A percentile compares a stretch with the other conserved stretches of the same genome.
phyloP scores from a whole-genome alignment of 2,113 vertebrate species.

The Paraplagusia blochii region DNA sequence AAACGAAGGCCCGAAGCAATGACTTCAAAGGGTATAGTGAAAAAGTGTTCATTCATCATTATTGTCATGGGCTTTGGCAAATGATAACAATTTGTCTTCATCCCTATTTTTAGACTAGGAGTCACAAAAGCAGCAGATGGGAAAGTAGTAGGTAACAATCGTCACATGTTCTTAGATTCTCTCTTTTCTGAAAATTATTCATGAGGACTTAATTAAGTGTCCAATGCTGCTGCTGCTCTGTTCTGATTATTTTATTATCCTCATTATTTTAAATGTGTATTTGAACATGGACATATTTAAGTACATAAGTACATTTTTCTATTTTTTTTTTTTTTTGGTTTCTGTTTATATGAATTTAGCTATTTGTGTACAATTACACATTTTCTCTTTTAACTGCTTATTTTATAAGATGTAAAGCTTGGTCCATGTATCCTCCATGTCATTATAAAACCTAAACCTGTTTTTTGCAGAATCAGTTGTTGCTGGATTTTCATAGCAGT shows the following conservation, averaged over 20 bases:
- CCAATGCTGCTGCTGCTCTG: no score
- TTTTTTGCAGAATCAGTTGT: no score
- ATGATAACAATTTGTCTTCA: conserved; percentile 99
- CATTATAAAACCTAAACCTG: no score
- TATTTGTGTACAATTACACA: no score
- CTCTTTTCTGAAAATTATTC: conserved; percentile 76
- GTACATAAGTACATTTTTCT: no score
- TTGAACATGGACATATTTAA: no score
- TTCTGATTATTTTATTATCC: neutral
- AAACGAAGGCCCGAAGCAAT: conserved; percentile 93
- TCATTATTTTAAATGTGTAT: no score
- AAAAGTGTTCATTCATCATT: conserved; percentile 99
- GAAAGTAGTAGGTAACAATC: conserved; percentile 83
- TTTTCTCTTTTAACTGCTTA: no score
- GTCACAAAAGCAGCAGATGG: conserved; percentile 98
- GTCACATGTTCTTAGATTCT: conserved; percentile 71
- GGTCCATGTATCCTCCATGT: no score
- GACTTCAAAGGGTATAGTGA: conserved; percentile 91
- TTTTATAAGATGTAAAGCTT: no score
- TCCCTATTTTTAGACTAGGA: conserved; percentile 99
- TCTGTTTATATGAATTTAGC: no score
- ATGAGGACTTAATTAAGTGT: conserved; percentile 62
- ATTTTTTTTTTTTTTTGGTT: no score
- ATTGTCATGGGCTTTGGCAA: conserved; percentile 99
- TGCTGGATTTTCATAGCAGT: neutral